Conservation (phyloP, 1,140 invertebrate genomes). For the Drosophila setifemur region DNA sequence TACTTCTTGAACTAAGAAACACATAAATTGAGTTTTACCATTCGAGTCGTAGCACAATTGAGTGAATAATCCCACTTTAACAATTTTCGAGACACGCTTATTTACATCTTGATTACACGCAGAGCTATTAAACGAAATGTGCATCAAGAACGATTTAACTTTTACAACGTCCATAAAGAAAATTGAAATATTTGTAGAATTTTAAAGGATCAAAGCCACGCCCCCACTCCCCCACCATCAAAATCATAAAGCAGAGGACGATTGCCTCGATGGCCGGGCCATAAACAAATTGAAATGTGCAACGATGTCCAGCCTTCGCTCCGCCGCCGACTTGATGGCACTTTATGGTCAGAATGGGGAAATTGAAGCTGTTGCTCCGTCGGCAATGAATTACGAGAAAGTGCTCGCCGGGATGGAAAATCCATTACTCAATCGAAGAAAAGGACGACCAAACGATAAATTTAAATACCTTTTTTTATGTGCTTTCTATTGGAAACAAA, state of each 20-base stretch:
- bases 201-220: conserved; percentile 35
- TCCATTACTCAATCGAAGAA: conserved; percentile 51
- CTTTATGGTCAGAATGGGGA: conserved; percentile 45
- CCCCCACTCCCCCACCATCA: conserved; percentile 13
- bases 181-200: conserved; percentile 44
- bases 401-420: conserved; percentile 17
- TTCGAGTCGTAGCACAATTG: no score
- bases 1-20: no score
- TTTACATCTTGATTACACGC: background rate
- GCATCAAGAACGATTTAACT: background rate
- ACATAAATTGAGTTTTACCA: no score
- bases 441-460: conserved; percentile 18
- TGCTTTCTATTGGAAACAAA: background rate
- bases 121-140: background rate
- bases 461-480: conserved; percentile 19
- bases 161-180: conserved; percentile 43
- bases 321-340: conserved; percentile 29
- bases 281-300: conserved; percentile 76
- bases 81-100: no score
- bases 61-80: no score
- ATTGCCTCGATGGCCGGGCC: conserved; percentile 23
- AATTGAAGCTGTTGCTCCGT: conserved; percentile 44
- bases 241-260: conserved; percentile 55
- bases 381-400: conserved; percentile 57
- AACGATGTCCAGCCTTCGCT: conserved; percentile 22